Base-by-base conservation (phyloP, 37 sponge, comb jelly and placozoan genomes). In the Cliona cf. orientalis region DNA sequence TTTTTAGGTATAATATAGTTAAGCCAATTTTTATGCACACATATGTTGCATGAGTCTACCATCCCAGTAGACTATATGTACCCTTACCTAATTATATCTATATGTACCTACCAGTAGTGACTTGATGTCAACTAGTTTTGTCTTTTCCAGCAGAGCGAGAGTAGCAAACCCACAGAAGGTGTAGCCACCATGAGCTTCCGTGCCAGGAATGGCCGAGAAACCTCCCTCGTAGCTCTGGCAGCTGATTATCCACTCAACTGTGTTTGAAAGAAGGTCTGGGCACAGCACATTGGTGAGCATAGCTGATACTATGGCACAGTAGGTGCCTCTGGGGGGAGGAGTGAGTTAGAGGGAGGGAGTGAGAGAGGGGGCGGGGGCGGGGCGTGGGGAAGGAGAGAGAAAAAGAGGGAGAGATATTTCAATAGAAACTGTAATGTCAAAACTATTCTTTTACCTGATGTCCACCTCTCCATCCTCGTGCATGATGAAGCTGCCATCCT, bases 111-210 rank as follows among this genome's bases (percentile, higher is more conserved):
- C 90, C 76, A 93, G 34, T 46, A 93, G 72, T 19, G 58, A 74
- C 23, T 82, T 58, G 22, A 80, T 14, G 60, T 94, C 90, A 46
- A 90, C 76, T 21, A 89, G 83, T 46, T 86, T 72, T 23, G 75
- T 60, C 49, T 89, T 89, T 9, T 87, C 72, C 17, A 98, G 92
- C 49, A 98, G 55, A 22, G 94, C 45, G 42, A 85, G 74, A 34
- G 96, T 85, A 59, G 99, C 99, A 81, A 90, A 89, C 6, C 92
- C 96, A 89, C 99, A 98, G 69, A 98, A 98, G 4, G 94, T 80
- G 70, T 98, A 98, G 12, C 99, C 99, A 38, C 99, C 96, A 62
- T 98, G 99, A 19, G 94, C 96, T 60, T 98, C 99, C 1, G 91
- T 89, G 7, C 99, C 99, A 11, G 91, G 92, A 32, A 84, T 82